Evolutionary conservation across 2,113 vertebrate genomes (phyloP).

Genomic region (Plotosus lineatus): DNA sequence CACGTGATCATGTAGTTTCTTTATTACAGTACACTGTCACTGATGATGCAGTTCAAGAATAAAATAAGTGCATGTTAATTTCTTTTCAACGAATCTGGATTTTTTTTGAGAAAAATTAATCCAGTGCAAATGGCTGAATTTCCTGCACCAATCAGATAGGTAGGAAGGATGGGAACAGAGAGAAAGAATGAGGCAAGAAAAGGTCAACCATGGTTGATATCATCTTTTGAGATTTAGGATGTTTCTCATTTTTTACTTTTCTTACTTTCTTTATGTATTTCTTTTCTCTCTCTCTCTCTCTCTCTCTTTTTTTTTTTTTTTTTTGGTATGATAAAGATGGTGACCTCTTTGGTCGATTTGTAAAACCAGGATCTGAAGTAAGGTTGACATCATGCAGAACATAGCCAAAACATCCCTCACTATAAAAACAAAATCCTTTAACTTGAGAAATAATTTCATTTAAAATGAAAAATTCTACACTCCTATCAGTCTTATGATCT

Average conservation of each 20-base stretch:
- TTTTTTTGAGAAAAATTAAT: conserved; percentile 61
- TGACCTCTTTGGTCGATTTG: conserved; percentile 30
- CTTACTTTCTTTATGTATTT: conserved; percentile 3
- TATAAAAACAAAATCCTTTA: conserved; percentile 22
- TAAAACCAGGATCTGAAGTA: conserved; percentile 20
- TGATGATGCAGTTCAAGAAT: conserved; percentile 16
- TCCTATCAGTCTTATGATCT: conserved; percentile 38
- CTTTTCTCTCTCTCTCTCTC: background rate
- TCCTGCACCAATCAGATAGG: conserved; percentile 67
- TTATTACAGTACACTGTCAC: background rate
- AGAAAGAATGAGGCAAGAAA: background rate
- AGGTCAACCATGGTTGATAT: conserved; percentile 54
- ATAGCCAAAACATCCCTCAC: background rate
- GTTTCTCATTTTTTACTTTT: conserved; percentile 19
- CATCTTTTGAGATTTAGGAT: conserved; percentile 23
- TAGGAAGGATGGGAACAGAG: conserved; percentile 34
- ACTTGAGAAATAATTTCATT: conserved; percentile 20
- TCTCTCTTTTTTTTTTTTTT: background rate
- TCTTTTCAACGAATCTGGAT: conserved; percentile 61
- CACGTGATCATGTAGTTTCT: no score
- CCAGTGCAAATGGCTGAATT: conserved; percentile 64
- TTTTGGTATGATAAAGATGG: background rate
- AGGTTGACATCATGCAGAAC: conserved; percentile 27
- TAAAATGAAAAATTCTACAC: conserved; percentile 22
- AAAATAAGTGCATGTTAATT: conserved; percentile 35